Conservation (phyloP, 2,113 vertebrate species). For the Protobothrops flavoviridis region DNA sequence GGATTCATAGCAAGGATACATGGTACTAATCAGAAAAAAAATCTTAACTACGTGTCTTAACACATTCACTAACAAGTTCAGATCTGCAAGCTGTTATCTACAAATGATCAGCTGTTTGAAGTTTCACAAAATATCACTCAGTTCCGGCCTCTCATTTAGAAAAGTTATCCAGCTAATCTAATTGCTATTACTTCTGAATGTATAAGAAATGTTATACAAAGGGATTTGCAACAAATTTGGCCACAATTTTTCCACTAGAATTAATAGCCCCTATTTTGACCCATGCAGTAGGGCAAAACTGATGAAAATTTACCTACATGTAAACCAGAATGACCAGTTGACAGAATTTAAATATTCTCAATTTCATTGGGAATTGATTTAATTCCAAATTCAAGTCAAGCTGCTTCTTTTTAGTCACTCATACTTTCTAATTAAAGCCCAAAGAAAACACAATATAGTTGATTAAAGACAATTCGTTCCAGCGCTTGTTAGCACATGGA, state of each 20-base stretch:
- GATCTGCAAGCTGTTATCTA: neutral
- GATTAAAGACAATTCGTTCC: slow-evolving; percentile 17
- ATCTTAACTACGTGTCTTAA: slow-evolving; percentile 1
- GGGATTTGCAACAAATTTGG: neutral
- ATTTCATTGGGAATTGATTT: neutral
- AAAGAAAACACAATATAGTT: slow-evolving; percentile 11
- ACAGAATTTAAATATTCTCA: neutral
- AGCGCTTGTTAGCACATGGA: slow-evolving; percentile 7
- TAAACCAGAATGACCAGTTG: neutral
- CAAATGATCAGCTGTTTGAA: slow-evolving; percentile 18
- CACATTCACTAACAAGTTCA: slow-evolving; percentile 10
- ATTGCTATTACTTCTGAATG: neutral
- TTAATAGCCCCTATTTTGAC: neutral
- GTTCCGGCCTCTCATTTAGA: neutral
- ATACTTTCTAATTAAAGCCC: neutral
- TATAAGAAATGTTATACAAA: neutral
- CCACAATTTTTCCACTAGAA: neutral
- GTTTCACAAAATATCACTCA: neutral
- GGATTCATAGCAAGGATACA: neutral
- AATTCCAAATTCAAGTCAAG: neutral
- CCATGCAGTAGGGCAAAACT: neutral
- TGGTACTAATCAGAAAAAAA: slow-evolving; percentile 10
- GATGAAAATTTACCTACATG: neutral
- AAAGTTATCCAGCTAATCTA: neutral
- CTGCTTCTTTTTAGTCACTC: neutral